A percentile compares a stretch with the other conserved stretches of the same genome.
Evolutionary conservation across 2,888 invertebrate species (phyloP).

Genomic region (Lochmaea capreae): DNA sequence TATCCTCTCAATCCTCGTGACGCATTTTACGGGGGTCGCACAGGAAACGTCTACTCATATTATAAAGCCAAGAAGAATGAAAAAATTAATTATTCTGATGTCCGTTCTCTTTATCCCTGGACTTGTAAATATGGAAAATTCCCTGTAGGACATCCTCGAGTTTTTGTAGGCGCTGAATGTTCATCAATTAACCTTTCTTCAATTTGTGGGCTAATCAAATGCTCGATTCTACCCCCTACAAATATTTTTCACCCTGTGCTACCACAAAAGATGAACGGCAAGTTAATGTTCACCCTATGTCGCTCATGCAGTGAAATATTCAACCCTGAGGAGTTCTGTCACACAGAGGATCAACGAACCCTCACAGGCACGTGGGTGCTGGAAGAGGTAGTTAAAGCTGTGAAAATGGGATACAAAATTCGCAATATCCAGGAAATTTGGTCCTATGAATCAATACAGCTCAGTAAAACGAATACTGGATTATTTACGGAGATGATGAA

Average conservation of each 20-base stretch:
- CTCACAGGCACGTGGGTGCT: too few relatives aligned
- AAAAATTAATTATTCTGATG: too few relatives aligned
- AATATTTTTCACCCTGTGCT: slow-evolving; percentile 47
- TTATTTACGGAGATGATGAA: slow-evolving; percentile 57
- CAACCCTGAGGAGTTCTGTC: too few relatives aligned
- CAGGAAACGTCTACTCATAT: too few relatives aligned
- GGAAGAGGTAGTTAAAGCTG: slow-evolving; percentile 57
- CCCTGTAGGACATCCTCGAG: slow-evolving; percentile 52
- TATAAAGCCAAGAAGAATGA: too few relatives aligned
- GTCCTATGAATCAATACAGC: slow-evolving; percentile 44
- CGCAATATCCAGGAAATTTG: slow-evolving; percentile 43
- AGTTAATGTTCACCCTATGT: slow-evolving; percentile 59
- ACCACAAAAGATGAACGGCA: slow-evolving; percentile 41
- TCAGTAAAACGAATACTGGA: slow-evolving; percentile 48
- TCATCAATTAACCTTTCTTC: slow-evolving; percentile 31
- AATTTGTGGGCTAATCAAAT: slow-evolving; percentile 44
- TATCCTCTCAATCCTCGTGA: slow-evolving; percentile 40
- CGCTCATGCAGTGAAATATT: slow-evolving; percentile 14
- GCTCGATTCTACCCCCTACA: slow-evolving; percentile 45
- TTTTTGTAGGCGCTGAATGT: slow-evolving; percentile 39
- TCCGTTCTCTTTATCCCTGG: slow-evolving; percentile 49
- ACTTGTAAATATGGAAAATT: slow-evolving; percentile 53
- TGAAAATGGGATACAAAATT: slow-evolving; percentile 55
- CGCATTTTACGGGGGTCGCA: slow-evolving; percentile 43
- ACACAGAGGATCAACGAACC: too few relatives aligned